Evolutionary conservation across 1,140 invertebrate genomes (phyloP), one percentile per base, ranked within the genome.

Genomic region (Trichomalopsis sarcophagae): DNA sequence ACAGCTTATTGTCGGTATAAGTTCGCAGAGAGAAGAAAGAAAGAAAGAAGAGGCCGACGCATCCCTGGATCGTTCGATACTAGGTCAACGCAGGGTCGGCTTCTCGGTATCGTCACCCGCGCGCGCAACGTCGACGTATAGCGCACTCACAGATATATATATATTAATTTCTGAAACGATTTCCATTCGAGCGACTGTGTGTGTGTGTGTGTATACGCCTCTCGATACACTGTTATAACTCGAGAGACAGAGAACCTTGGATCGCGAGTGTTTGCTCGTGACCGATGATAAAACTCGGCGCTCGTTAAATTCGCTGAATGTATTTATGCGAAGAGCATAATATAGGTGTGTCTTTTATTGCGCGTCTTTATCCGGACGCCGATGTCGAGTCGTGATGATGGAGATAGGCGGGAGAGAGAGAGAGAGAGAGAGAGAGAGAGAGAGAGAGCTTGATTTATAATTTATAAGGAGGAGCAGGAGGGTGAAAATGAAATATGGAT

Each of bases 131-230:
- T 55, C 83, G 66, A 55, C 74, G 5, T 47, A 21, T 44, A 21
- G 5, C 13, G n/a, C 33, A 40, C 77, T 1, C 27, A 27, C 27
- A 27, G 27, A 27, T 27, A 17, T 2, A 50, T 50, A 50, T 50
- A 13, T 81, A 79, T 84, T 68, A 76, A 75, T 84, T 76, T 81
- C 23, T 17, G 78, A 75, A 81, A 50, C 77, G 76, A 23, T 74
- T 62, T 44, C 44, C n/a, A 47, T 75, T 27, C 11, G 44, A 47
- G 11, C 44, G 44, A 55, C 4, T 50, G 14, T 13, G 27, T 27
- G 27, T 27, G 27, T 27, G 27, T 27, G 27, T 27, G 27, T 27
- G 47, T 50, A 50, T 50, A 14, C 47, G 47, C 5, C 33, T 13
- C 14, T 50, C 47, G 47, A 50, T 50, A 14, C 47, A 50, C 47